phyloP scores from a whole-genome alignment of 2,113 vertebrate species.

The Columbina picui region DNA sequence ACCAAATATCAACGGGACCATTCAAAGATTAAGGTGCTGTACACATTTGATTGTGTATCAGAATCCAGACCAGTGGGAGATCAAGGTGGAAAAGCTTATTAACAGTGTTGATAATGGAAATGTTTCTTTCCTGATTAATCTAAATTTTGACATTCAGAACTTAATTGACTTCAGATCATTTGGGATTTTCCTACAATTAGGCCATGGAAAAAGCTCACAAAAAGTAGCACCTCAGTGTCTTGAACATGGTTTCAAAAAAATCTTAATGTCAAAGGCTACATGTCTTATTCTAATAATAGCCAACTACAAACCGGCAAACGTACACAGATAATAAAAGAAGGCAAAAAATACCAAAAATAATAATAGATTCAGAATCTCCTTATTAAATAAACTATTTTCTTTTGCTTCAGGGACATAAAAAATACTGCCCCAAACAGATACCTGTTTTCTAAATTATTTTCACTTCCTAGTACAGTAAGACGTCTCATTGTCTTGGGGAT shows the following conservation, averaged over 20 bases:
- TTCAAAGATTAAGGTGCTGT: background rate
- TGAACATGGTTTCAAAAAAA: background rate
- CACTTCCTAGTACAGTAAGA: background rate
- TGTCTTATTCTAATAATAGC: background rate
- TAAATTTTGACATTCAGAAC: conserved; percentile 39
- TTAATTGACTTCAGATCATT: conserved; percentile 46
- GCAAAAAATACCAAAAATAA: background rate
- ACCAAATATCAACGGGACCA: background rate
- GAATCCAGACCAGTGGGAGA: background rate
- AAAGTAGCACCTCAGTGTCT: background rate
- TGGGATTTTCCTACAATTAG: conserved; percentile 50
- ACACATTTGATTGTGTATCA: rapidly evolving
- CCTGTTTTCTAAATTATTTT: background rate
- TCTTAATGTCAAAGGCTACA: background rate
- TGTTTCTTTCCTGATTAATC: background rate
- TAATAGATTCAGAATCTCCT: background rate
- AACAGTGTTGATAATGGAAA: background rate
- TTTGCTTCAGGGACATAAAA: background rate
- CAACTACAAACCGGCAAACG: background rate
- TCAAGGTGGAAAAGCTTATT: background rate
- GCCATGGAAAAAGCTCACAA: background rate
- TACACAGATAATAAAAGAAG: background rate
- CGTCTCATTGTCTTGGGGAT: background rate
- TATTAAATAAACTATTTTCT: background rate
- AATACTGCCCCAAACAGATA: background rate